Percentiles rank a stretch among this genome's conserved stretches.
Conservation (phyloP, 2,797 vertebrate species). For the Enteromius thamalakanensis region DNA sequence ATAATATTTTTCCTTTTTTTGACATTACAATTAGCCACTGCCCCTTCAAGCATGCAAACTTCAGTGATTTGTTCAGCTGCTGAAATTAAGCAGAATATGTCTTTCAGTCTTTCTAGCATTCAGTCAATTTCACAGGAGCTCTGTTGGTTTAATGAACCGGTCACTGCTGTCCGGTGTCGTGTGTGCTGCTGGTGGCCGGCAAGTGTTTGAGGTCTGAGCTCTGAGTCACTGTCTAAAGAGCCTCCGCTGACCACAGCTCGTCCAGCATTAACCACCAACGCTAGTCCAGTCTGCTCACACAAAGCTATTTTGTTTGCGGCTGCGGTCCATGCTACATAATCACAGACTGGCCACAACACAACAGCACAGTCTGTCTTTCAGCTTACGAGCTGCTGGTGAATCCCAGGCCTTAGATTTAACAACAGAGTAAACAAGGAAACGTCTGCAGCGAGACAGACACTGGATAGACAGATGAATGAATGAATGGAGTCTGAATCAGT, state of each 20-base stretch:
- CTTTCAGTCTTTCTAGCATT: no score
- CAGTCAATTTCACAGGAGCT: not conserved
- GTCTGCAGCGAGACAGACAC: not conserved
- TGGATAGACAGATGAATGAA: not conserved
- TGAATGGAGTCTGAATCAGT: not conserved
- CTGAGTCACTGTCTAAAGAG: slow-evolving; percentile 43
- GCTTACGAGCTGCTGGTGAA: not conserved
- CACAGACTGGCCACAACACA: slow-evolving; percentile 14
- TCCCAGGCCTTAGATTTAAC: not conserved
- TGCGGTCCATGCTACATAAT: slow-evolving; percentile 17
- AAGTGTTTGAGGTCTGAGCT: slow-evolving; percentile 39
- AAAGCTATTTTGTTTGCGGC: slow-evolving; percentile 31
- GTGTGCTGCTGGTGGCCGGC: not conserved
- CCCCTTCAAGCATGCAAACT: not conserved
- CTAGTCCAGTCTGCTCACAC: slow-evolving; percentile 22
- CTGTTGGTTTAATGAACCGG: not conserved
- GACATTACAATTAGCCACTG: not conserved
- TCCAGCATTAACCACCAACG: slow-evolving; percentile 19
- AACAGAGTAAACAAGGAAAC: not conserved
- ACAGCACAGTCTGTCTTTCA: not conserved
- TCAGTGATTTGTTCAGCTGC: not conserved
- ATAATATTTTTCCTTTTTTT: not conserved
- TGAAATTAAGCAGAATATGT: not conserved
- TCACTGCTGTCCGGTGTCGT: slow-evolving; percentile 16
- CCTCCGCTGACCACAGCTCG: slow-evolving; percentile 45